Conservation (phyloP, 2,888 invertebrate genomes). For the Eumacrocentrus americanus region DNA sequence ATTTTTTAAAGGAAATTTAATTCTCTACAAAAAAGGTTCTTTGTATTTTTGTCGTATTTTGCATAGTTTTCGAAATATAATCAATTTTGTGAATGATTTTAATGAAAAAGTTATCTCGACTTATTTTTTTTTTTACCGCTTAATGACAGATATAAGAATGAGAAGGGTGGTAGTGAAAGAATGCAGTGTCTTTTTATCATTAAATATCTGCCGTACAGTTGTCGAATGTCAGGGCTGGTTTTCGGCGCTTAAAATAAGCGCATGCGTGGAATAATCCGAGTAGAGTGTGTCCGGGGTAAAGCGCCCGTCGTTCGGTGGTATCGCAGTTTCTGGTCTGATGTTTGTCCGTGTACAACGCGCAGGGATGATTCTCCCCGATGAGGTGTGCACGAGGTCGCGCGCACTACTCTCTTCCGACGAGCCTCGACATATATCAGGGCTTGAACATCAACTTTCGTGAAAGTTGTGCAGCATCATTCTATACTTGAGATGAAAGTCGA, state of each 20-base stretch:
- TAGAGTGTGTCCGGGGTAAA: slow-evolving; percentile 23
- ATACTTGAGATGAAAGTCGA: background rate
- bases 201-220: no score
- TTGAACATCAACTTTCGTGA: slow-evolving; percentile 6
- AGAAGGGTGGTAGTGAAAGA: no score
- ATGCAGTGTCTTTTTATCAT: no score
- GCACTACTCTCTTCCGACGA: slow-evolving; percentile 12
- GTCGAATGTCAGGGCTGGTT: slow-evolving; percentile 14
- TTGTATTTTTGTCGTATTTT: no score
- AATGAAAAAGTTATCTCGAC: no score
- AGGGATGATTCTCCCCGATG: slow-evolving; percentile 33
- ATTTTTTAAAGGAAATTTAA: no score
- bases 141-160: no score
- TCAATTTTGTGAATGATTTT: no score
- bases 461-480: background rate
- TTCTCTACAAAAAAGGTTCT: no score
- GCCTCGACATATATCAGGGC: background rate
- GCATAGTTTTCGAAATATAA: no score
- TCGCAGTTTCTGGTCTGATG: slow-evolving; percentile 61
- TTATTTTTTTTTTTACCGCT: no score
- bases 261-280: slow-evolving; percentile 33
- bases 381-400: slow-evolving; percentile 29
- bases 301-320: slow-evolving; percentile 42
- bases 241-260: slow-evolving; percentile 39
- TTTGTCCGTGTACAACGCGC: slow-evolving; percentile 55